Percentiles rank a stretch among this genome's conserved stretches.
phyloP scores from a whole-genome alignment of 2,113 vertebrate species.

The Laticauda laticaudata region DNA sequence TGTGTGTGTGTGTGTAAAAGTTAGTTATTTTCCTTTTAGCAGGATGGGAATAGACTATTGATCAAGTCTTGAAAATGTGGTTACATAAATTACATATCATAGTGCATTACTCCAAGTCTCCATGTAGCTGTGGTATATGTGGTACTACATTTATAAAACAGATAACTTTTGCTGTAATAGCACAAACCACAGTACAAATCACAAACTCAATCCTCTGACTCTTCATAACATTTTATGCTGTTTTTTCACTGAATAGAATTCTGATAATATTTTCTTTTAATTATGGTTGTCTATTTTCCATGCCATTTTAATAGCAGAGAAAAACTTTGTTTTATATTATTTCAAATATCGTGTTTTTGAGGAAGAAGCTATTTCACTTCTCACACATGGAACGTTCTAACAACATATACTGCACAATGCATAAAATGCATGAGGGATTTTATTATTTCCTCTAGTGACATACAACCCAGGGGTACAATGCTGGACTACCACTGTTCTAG shows the following conservation, averaged over 20 bases:
- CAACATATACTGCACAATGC: background rate
- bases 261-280: background rate
- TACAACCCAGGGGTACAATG: background rate
- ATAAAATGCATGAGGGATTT: background rate
- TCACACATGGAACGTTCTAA: background rate
- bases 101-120: background rate
- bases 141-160: background rate
- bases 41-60: background rate
- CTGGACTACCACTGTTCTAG: background rate
- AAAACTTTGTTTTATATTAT: background rate
- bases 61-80: background rate
- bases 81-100: background rate
- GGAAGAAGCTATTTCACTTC: background rate
- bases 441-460: background rate
- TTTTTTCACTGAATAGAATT: background rate
- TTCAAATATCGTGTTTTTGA: background rate
- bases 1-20: no score
- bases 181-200: background rate
- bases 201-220: no score
- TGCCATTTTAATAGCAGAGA: background rate
- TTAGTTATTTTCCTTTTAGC: background rate
- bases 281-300: background rate
- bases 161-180: background rate
- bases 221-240: background rate
- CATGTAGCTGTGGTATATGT: background rate